phyloP scores from a whole-genome alignment of 2,888 invertebrate genomes.

The Phaonia tiefii region DNA sequence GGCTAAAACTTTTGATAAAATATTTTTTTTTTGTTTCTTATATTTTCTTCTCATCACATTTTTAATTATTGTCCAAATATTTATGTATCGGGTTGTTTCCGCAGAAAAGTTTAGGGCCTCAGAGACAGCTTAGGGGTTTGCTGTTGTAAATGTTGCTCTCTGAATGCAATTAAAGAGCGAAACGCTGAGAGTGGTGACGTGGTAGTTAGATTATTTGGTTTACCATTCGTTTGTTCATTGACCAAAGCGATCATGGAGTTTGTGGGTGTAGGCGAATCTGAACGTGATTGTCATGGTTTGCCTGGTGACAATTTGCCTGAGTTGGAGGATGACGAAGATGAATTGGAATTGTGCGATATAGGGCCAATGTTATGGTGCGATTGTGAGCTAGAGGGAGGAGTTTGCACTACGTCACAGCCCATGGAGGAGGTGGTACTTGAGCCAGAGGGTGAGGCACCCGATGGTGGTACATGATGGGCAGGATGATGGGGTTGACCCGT shows the following conservation, averaged over 20 bases:
- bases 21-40: conserved; percentile 43
- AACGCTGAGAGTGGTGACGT: conserved; percentile 77
- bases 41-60: conserved; percentile 78
- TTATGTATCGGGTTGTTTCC: conserved; percentile 64
- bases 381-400: conserved; percentile 71
- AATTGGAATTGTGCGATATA: conserved; percentile 78
- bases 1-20: neutral
- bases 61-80: conserved; percentile 81
- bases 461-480: conserved; percentile 77
- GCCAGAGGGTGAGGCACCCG: conserved; percentile 82
- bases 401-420: conserved; percentile 78
- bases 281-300: conserved; percentile 78
- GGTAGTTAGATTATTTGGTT: conserved; percentile 61
- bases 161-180: conserved; percentile 78
- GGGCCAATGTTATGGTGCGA: conserved; percentile 73
- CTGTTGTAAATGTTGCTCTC: conserved; percentile 77
- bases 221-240: conserved; percentile 60
- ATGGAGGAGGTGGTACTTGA: conserved; percentile 81
- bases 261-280: conserved; percentile 69
- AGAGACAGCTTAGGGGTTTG: conserved; percentile 77
- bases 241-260: conserved; percentile 56
- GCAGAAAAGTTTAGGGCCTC: conserved; percentile 73
- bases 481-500: conserved; percentile 73
- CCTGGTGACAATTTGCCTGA: conserved; percentile 79
- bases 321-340: conserved; percentile 78